Evolutionary conservation across 2,797 vertebrate genomes (phyloP), one percentile per base, ranked within the genome.

Genomic region (Cirrhinus molitorella): DNA sequence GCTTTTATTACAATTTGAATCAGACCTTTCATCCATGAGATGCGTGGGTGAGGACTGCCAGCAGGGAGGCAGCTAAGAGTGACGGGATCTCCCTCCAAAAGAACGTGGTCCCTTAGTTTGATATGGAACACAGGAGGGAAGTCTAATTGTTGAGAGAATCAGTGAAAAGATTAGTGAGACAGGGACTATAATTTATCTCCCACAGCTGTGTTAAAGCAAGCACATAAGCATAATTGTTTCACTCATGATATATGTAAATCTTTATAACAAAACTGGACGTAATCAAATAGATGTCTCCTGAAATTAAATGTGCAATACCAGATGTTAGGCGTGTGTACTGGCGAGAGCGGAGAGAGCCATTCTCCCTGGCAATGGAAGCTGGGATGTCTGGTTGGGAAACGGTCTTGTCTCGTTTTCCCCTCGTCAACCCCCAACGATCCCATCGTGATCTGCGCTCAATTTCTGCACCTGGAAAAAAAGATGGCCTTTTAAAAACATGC

Each of bases 41-140:
- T 96, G 47, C 90, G 93, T 80, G 98, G 98, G 59, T 96, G 94
- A 1, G 98, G 98, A 93, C 97, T 97, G 85, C 96, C 97, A 0
- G 98, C 98, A 0, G 98, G 97, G 70, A 99, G 95, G 92, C 98
- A 99, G 92, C 97, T 98, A 80, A 99, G 96, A 19, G 98, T 98
- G 84, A 98, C 95, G 0, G 97, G 96, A 87, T 99, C 97, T 0
- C 98, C 98, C 88, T 99, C 98, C 85, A 99, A 93, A 88, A 99
- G 94, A 91, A 99, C 96, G 85, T 98, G 97, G 92, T 99, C 97
- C 94, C 97, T 97, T 90, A 99, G 93, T 86, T 99, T 99, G 89
- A 99, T 98, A 91, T 99, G 98, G 93, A 99, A 99, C 82, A 99
- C 92, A 5, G 98, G 98, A 81, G 96, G 96, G 70, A 99, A 99